Percentiles rank a stretch among this genome's conserved stretches.
Conservation (phyloP, 2,113 vertebrate species). For the Morone chrysops region DNA sequence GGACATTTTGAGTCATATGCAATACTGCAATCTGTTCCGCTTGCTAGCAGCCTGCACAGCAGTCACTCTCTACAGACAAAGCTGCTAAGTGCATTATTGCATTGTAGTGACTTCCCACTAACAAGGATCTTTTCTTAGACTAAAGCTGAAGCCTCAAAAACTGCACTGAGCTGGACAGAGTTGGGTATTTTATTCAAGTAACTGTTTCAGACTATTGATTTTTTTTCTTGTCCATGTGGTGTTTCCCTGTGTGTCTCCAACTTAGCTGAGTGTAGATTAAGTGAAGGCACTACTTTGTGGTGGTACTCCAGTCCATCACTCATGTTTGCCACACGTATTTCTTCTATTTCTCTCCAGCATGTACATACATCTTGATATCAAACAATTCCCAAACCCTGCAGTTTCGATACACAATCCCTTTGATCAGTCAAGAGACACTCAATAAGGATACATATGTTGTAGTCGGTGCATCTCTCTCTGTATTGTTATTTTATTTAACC, state of each 20-base stretch:
- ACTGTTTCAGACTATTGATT: slow-evolving; percentile 67
- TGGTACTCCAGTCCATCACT: slow-evolving; percentile 21
- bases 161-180: slow-evolving; percentile 22
- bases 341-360: neutral
- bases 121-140: slow-evolving; percentile 42
- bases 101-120: slow-evolving; percentile 53
- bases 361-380: slow-evolving; percentile 27
- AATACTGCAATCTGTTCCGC: slow-evolving; percentile 75
- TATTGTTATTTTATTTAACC: slow-evolving; percentile 20
- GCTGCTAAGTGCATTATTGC: slow-evolving; percentile 51
- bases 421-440: slow-evolving; percentile 26
- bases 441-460: neutral
- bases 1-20: slow-evolving; percentile 75
- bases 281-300: slow-evolving; percentile 37
- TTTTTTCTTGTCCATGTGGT: slow-evolving; percentile 20
- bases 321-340: neutral
- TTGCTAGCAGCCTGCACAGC: slow-evolving; percentile 50
- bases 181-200: slow-evolving; percentile 61
- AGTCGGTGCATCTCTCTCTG: neutral
- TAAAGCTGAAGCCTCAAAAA: slow-evolving; percentile 29
- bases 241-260: slow-evolving; percentile 45
- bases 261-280: slow-evolving; percentile 54
- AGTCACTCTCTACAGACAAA: slow-evolving; percentile 58
- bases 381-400: neutral
- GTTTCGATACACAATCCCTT: slow-evolving; percentile 11